These are phyloP conservation scores for Nephrotoma guestfalica DNA, from an alignment of 2,888 invertebrate genomes.

Conservation along the genomic window DNA sequence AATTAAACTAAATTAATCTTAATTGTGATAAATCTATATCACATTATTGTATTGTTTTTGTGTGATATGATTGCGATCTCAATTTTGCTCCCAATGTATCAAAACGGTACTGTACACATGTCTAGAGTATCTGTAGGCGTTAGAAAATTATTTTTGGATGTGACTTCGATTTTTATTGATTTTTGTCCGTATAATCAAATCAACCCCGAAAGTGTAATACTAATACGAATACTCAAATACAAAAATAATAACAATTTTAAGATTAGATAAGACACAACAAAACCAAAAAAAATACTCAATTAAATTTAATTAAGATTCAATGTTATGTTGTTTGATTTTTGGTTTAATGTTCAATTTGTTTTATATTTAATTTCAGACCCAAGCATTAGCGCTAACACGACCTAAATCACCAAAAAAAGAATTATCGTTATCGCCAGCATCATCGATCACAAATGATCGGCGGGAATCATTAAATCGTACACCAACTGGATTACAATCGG, in stretches of 20 bases:
- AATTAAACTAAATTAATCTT: slow-evolving; percentile 7
- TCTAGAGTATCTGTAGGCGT: not conserved
- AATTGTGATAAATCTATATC: slow-evolving; percentile 6
- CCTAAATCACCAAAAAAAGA: slow-evolving; percentile 35
- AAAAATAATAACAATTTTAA: not conserved
- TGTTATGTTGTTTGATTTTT: not conserved
- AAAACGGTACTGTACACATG: not conserved
- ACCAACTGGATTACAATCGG: slow-evolving; percentile 6
- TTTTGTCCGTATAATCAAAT: not conserved
- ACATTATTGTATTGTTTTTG: slow-evolving; percentile 2
- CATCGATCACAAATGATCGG: slow-evolving; percentile 7
- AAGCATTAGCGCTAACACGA: slow-evolving; percentile 50
- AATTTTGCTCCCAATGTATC: not conserved
- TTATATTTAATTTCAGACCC: slow-evolving; percentile 37
- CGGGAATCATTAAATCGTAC: slow-evolving; percentile 5
- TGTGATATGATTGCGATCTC: not conserved
- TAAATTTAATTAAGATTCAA: not conserved
- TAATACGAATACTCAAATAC: not conserved
- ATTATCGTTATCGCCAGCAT: slow-evolving; percentile 25
- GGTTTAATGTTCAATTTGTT: not conserved
- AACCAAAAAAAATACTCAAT: not conserved
- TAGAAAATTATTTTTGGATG: not conserved
- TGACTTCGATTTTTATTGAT: not conserved
- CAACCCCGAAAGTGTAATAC: not conserved
- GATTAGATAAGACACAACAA: not conserved